Conservation (phyloP, 1,140 invertebrate genomes). For the Bradysia coprophila region DNA sequence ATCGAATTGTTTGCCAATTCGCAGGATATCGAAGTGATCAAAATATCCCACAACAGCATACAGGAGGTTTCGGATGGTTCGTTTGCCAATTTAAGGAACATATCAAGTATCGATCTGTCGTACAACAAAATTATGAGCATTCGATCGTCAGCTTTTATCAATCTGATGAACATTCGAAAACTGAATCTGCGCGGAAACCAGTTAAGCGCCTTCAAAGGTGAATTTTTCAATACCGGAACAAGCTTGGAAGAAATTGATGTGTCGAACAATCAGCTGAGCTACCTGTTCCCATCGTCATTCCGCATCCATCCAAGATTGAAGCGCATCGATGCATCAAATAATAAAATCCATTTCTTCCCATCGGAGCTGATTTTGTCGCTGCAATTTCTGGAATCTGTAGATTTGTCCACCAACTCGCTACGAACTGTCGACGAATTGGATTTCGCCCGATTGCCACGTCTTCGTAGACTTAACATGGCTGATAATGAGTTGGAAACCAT, state of each 20-base stretch:
- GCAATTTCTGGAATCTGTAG: conserved; percentile 51
- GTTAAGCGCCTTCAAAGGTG: conserved; percentile 55
- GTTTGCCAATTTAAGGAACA: conserved; percentile 51
- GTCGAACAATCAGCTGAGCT: conserved; percentile 54
- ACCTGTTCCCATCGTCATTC: conserved; percentile 64
- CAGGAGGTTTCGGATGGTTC: conserved; percentile 49
- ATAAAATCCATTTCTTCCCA: conserved; percentile 65
- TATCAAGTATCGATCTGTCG: conserved; percentile 50
- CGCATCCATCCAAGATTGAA: conserved; percentile 55
- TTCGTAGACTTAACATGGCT: conserved; percentile 46
- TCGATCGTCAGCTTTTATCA: conserved; percentile 42
- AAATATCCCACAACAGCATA: conserved; percentile 44
- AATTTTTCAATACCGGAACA: conserved; percentile 53
- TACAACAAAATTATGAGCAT: conserved; percentile 59
- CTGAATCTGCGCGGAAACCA: conserved; percentile 50
- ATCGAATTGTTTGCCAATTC: conserved; percentile 49
- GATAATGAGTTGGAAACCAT: conserved; percentile 61
- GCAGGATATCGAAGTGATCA: conserved; percentile 39
- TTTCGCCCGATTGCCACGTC: conserved; percentile 56
- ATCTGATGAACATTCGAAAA: conserved; percentile 44
- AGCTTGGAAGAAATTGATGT: conserved; percentile 53
- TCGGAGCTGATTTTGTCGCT: conserved; percentile 55
- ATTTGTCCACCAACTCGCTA: conserved; percentile 57
- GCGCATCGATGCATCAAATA: conserved; percentile 44
- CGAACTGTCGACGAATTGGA: conserved; percentile 63